Percentiles rank a stretch among this genome's conserved stretches.
These are phyloP conservation scores for Nerophis lumbriciformis DNA, from an alignment of 2,113 vertebrate species.

Conservation along the genomic window DNA sequence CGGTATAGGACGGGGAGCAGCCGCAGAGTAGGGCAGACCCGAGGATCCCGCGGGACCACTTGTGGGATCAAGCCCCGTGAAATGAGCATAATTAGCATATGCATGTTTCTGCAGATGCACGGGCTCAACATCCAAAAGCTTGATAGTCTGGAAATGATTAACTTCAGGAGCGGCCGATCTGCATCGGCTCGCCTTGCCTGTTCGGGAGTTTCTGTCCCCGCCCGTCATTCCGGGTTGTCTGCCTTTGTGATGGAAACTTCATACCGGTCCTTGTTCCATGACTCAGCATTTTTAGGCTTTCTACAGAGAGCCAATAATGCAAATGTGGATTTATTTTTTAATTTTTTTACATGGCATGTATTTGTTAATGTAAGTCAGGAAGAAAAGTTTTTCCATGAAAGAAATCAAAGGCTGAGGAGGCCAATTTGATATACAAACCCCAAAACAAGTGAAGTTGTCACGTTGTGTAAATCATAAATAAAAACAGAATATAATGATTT, in stretches of 20 bases:
- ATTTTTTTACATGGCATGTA: too few species aligned
- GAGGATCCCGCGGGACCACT: constrained; percentile 18
- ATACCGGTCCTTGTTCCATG: constrained; percentile 14
- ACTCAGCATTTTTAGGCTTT: constrained; percentile 2
- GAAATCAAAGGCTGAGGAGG: too few species aligned
- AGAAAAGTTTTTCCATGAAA: too few species aligned
- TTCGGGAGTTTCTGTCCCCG: constrained; percentile 46
- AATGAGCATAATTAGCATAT: not conserved
- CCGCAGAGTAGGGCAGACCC: constrained; percentile 12
- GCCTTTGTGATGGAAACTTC: not conserved
- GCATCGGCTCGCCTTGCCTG: constrained; percentile 43
- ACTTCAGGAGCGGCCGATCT: constrained; percentile 6
- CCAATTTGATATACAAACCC: too few species aligned
- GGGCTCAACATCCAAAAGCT: not conserved
- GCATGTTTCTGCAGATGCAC: constrained; percentile 2
- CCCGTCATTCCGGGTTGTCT: constrained; percentile 3
- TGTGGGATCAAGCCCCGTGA: constrained; percentile 4
- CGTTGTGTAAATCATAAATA: too few species aligned
- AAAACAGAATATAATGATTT: too few species aligned
- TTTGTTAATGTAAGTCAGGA: too few species aligned
- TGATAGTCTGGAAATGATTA: not conserved
- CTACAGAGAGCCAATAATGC: too few species aligned
- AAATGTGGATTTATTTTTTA: too few species aligned
- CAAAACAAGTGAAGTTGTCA: too few species aligned
- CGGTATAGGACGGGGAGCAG: constrained; percentile 26